Evolutionary conservation across 1,140 invertebrate species (phyloP).

Genomic region (Neuroterus valhalla): DNA sequence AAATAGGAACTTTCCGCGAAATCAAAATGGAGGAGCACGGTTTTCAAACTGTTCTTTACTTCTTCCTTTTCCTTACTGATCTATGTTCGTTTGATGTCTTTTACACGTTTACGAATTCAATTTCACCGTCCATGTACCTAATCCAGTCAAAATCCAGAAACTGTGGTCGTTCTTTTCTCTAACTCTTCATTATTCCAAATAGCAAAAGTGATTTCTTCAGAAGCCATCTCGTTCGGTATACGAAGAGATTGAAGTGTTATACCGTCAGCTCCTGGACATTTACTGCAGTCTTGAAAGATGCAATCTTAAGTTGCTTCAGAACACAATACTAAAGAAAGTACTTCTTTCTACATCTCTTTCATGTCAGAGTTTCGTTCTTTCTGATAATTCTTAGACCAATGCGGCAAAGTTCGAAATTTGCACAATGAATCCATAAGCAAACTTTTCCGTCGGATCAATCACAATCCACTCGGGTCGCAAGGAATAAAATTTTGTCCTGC

Average conservation of each 20-base stretch:
- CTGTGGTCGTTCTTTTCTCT: background rate
- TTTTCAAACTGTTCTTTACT: background rate
- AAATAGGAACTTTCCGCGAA: background rate
- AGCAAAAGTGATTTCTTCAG: too few species aligned
- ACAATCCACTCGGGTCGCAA: background rate
- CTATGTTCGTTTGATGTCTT: background rate
- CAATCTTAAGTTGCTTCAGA: background rate
- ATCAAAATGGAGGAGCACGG: background rate
- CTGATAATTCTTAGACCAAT: too few species aligned
- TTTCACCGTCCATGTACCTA: background rate
- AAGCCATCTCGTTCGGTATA: background rate
- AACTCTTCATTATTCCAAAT: slow-evolving; percentile 13
- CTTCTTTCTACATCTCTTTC: too few species aligned
- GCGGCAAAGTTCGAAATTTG: too few species aligned
- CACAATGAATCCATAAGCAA: background rate
- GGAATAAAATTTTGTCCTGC: too few species aligned
- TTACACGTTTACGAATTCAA: background rate
- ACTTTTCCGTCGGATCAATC: too few species aligned
- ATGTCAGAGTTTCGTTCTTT: too few species aligned
- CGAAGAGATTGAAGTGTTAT: background rate
- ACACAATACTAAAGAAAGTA: slow-evolving; percentile 1
- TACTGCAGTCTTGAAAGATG: background rate
- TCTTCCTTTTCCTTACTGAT: background rate
- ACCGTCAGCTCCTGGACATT: too few species aligned
- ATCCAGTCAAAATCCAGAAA: background rate